A percentile compares a stretch with the other conserved stretches of the same genome.
phyloP scores from a whole-genome alignment of 2,888 invertebrate genomes.

The Ophioninae sp. region DNA sequence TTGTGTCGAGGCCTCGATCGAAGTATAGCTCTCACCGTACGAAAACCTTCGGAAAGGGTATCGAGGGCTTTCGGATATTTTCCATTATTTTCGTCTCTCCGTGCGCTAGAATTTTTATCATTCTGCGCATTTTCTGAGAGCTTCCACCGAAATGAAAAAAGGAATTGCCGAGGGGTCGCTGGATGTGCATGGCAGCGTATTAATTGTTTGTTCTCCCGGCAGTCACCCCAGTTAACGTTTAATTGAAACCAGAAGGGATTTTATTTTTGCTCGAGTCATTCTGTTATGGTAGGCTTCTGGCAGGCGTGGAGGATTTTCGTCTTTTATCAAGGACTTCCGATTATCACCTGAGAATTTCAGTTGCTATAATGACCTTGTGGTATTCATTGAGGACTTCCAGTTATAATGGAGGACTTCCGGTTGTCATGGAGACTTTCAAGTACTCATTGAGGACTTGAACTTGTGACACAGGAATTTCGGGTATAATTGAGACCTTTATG shows the following conservation, averaged over 20 bases:
- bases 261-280: not conserved
- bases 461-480: not conserved
- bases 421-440: too few relatives aligned
- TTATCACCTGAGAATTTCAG: too few relatives aligned
- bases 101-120: not conserved
- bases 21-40: not conserved
- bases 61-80: not conserved
- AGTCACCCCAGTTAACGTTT: not conserved
- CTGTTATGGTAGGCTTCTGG: not conserved
- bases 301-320: too few relatives aligned
- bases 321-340: too few relatives aligned
- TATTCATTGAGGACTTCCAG: too few relatives aligned
- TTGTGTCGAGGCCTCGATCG: slow-evolving; percentile 12
- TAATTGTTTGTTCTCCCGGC: not conserved
- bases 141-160: slow-evolving; percentile 3
- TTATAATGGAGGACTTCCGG: too few relatives aligned
- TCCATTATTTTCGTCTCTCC: not conserved
- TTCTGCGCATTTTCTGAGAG: not conserved
- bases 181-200: not conserved
- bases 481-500: not conserved
- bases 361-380: too few relatives aligned
- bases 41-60: not conserved
- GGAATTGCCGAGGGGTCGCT: not conserved
- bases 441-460: too few relatives aligned
- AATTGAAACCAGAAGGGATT: not conserved